A percentile compares a stretch with the other conserved stretches of the same genome.
Evolutionary conservation across 2,797 vertebrate genomes (phyloP).

Genomic region (Eospalax fontanierii): DNA sequence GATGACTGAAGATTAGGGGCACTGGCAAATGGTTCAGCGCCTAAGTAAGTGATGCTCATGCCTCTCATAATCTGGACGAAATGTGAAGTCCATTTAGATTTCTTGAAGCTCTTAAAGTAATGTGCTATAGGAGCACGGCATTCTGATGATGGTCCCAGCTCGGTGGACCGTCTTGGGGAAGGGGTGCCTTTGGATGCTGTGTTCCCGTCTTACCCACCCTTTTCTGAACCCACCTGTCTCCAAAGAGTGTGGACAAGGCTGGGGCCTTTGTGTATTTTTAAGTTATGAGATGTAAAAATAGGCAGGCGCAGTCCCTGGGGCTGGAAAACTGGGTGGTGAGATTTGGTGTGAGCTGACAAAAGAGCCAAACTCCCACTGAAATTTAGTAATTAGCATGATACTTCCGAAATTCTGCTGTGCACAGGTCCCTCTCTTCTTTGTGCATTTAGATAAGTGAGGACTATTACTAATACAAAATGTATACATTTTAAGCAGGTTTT

Average conservation of each 20-base stretch:
- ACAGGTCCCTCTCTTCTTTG: not conserved
- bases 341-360: not conserved
- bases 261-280: not conserved
- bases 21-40: not conserved
- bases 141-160: not conserved
- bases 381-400: not conserved
- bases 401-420: not conserved
- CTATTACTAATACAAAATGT: not conserved
- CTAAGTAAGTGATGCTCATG: not conserved
- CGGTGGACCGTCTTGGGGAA: not conserved
- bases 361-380: not conserved
- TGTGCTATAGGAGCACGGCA: not conserved
- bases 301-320: fast-evolving
- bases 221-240: not conserved
- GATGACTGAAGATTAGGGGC: not conserved
- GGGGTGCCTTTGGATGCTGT: not conserved
- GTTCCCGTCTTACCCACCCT: not conserved
- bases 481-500: constrained; percentile 25
- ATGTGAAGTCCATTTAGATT: not conserved
- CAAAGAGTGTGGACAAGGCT: not conserved
- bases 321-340: not conserved
- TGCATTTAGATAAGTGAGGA: not conserved
- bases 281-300: not conserved
- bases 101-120: not conserved
- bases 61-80: not conserved